These are phyloP conservation scores for Pangasianodon gigas DNA, from an alignment of 2,113 vertebrate species.

Conservation along the genomic window DNA sequence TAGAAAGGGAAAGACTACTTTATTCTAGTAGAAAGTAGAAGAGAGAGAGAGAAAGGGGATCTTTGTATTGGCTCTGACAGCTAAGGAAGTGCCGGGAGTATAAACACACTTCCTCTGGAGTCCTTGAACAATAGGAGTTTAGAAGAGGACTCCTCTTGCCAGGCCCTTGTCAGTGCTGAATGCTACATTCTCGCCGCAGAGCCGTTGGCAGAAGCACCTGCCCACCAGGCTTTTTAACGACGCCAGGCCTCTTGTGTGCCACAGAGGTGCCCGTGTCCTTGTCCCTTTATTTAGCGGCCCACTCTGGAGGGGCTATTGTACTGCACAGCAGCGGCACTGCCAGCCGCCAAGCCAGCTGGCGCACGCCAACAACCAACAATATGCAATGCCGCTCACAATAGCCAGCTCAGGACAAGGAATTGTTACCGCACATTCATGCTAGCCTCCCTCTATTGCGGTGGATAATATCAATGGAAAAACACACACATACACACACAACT, in stretches of 20 bases:
- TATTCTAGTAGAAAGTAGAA: slow-evolving; percentile 9
- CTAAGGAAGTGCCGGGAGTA: slow-evolving; percentile 33
- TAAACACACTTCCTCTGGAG: slow-evolving; percentile 49
- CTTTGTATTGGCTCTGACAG: slow-evolving; percentile 46
- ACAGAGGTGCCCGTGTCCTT: slow-evolving; percentile 70
- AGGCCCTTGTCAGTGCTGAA: slow-evolving; percentile 65
- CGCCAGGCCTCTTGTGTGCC: slow-evolving; percentile 66
- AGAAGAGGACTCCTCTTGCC: slow-evolving; percentile 64
- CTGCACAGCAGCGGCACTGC: slow-evolving; percentile 68
- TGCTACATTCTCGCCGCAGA: slow-evolving; percentile 56
- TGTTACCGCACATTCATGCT: slow-evolving; percentile 63
- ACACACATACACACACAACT: not conserved
- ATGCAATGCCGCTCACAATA: slow-evolving; percentile 66
- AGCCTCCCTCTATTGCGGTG: slow-evolving; percentile 47
- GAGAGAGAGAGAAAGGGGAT: slow-evolving; percentile 19
- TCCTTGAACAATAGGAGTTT: slow-evolving; percentile 47
- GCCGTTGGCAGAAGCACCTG: slow-evolving; percentile 74
- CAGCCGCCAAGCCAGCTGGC: slow-evolving; percentile 75
- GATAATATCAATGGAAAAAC: slow-evolving; percentile 47
- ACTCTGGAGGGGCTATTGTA: slow-evolving; percentile 72
- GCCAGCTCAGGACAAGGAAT: slow-evolving; percentile 61
- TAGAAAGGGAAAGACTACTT: slow-evolving; percentile 6
- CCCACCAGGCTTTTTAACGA: slow-evolving; percentile 56
- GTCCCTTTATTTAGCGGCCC: slow-evolving; percentile 66
- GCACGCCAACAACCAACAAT: slow-evolving; percentile 63